Evolutionary conservation across 1,140 invertebrate genomes (phyloP).

Genomic region (Pseudomyrmex cubaensis): DNA sequence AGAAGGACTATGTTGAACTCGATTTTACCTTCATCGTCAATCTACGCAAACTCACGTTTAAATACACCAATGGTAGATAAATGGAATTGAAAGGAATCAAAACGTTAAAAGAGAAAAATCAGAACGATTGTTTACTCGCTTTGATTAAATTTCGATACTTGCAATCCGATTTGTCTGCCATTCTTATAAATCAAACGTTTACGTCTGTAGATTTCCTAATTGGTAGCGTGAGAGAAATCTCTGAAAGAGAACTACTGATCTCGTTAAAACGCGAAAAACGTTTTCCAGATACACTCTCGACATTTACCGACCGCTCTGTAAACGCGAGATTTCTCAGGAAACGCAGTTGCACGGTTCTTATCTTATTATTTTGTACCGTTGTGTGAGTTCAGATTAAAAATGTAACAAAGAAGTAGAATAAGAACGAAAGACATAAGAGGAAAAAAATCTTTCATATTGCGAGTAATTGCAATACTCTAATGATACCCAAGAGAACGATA

Average conservation of each 20-base stretch:
- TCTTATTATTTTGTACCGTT: constrained; percentile 7
- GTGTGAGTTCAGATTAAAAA: constrained; percentile 9
- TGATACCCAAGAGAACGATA: constrained; percentile 5
- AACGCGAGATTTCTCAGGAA: constrained; percentile 76
- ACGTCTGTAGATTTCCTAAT: constrained; percentile 11
- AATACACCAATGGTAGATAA: no score
- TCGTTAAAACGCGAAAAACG: not conserved
- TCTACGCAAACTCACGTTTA: no score
- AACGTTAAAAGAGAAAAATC: no score
- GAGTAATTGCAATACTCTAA: no score
- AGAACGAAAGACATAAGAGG: not conserved
- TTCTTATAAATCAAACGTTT: not conserved
- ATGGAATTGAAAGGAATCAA: no score
- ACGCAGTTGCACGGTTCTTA: not conserved
- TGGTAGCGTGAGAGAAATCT: not conserved
- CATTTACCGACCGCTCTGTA: constrained; percentile 80
- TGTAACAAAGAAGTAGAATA: not conserved
- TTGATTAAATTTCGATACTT: no score
- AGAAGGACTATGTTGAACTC: no score
- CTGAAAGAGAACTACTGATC: not conserved
- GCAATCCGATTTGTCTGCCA: not conserved
- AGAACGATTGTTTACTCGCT: no score
- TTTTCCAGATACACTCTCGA: constrained; percentile 74
- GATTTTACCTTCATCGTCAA: no score
- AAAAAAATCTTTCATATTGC: not conserved